phyloP scores from a whole-genome alignment of 2,113 vertebrate genomes.

The Phrynocephalus versicolor region DNA sequence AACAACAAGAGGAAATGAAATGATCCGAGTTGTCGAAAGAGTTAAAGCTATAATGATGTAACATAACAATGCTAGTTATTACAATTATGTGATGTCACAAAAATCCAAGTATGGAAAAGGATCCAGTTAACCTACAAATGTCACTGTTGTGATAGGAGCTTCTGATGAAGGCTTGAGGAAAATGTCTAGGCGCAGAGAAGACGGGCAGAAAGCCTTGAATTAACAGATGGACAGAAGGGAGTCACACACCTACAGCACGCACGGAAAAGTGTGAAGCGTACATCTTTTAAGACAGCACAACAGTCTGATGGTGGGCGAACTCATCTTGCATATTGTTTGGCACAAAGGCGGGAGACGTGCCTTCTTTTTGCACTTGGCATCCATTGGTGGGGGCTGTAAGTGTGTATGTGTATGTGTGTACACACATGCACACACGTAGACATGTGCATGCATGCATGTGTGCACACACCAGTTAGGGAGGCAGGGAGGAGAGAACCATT shows the following conservation, averaged over 20 bases:
- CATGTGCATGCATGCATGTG: too few relatives aligned
- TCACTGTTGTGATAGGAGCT: conserved; percentile 48
- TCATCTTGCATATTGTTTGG: conserved; percentile 50
- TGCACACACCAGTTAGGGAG: fast-evolving
- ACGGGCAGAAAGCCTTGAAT: conserved; percentile 48
- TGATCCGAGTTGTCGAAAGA: conserved; percentile 22
- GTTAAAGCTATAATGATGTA: conserved; percentile 38
- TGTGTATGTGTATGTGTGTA: background rate
- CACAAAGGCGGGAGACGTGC: fast-evolving
- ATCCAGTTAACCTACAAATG: conserved; percentile 53
- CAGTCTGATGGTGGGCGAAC: conserved; percentile 55
- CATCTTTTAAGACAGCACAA: conserved; percentile 53
- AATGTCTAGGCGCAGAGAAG: background rate
- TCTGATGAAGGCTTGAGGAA: conserved; percentile 49
- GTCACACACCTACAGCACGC: conserved; percentile 51
- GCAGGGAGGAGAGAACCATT: background rate
- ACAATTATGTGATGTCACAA: conserved; percentile 60
- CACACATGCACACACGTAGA: too few relatives aligned
- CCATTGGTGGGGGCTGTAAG: background rate
- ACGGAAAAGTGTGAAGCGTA: conserved; percentile 2
- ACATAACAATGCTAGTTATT: conserved; percentile 41
- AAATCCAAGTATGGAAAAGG: conserved; percentile 33
- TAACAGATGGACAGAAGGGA: conserved; percentile 54
- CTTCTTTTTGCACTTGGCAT: background rate
- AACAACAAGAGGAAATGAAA: conserved; percentile 45